Percentiles rank a stretch among this genome's conserved stretches.
Conservation (phyloP, 2,797 vertebrate species). For the Oophaga sylvatica region DNA sequence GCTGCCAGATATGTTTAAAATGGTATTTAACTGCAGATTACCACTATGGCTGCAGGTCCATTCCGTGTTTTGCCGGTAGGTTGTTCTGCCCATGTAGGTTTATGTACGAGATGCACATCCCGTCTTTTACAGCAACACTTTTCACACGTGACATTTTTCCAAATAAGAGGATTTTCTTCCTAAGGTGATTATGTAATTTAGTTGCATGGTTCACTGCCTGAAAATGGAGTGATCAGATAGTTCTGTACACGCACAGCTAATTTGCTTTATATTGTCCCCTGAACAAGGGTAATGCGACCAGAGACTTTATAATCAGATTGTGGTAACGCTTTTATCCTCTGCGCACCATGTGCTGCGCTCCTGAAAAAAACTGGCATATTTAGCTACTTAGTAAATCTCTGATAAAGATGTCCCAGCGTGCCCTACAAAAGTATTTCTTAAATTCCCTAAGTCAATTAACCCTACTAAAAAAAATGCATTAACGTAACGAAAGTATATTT, state of each 20-base stretch:
- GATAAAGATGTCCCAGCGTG: too few relatives aligned
- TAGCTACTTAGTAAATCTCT: background rate
- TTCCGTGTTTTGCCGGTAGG: too few relatives aligned
- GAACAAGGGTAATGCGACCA: constrained; percentile 14
- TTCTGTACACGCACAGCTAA: constrained; percentile 1
- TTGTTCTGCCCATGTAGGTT: background rate
- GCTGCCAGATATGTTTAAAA: too few relatives aligned
- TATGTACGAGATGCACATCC: background rate
- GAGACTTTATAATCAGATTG: background rate
- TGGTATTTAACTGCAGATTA: too few relatives aligned
- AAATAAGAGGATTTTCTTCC: constrained; percentile 38
- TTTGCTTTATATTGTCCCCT: background rate
- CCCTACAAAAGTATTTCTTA: too few relatives aligned
- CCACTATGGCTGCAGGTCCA: too few relatives aligned
- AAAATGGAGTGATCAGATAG: constrained; percentile 31
- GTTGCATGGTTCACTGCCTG: constrained; percentile 39
- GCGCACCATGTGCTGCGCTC: background rate
- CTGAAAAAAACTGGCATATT: background rate
- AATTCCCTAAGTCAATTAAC: too few relatives aligned
- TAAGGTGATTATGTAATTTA: constrained; percentile 49
- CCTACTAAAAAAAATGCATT: too few relatives aligned
- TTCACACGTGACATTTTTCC: constrained; percentile 43
- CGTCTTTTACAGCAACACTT: background rate
- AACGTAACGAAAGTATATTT: too few relatives aligned
- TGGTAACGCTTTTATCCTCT: background rate